Evolutionary conservation across 2,888 invertebrate genomes (phyloP).

Genomic region (Cryptocephalus primarius): DNA sequence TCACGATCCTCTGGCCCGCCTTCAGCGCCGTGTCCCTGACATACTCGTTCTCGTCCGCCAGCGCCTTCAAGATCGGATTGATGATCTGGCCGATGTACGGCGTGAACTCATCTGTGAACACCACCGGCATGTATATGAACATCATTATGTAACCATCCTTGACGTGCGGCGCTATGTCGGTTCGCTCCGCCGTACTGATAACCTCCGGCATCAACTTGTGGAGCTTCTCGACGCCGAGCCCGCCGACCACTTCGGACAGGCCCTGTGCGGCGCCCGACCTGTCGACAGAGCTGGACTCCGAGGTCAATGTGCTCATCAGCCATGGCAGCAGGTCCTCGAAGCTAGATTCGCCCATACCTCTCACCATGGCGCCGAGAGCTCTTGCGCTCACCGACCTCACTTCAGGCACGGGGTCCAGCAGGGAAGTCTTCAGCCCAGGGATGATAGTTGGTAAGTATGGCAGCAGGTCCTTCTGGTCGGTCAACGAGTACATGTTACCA

Average conservation of each 20-base stretch:
- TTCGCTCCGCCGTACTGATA: constrained; percentile 84
- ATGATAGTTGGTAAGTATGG: constrained; percentile 95
- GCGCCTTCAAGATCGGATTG: constrained; percentile 90
- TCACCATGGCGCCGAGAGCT: constrained; percentile 95
- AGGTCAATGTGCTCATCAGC: constrained; percentile 96
- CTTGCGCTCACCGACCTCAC: constrained; percentile 91
- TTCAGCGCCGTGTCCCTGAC: constrained; percentile 94
- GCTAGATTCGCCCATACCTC: constrained; percentile 92
- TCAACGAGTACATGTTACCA: constrained; percentile 98
- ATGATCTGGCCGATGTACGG: constrained; percentile 87
- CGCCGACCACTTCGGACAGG: constrained; percentile 94
- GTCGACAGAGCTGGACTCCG: constrained; percentile 91
- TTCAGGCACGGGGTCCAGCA: constrained; percentile 97
- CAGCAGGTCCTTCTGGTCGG: constrained; percentile 95
- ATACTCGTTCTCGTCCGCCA: constrained; percentile 98
- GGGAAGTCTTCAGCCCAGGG: constrained; percentile 89
- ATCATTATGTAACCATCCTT: constrained; percentile 99
- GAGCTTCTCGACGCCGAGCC: constrained; percentile 88
- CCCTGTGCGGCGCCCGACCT: constrained; percentile 84
- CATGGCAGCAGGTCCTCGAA: constrained; percentile 95
- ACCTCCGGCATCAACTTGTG: constrained; percentile 97
- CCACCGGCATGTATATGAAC: constrained; percentile 98
- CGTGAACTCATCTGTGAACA: constrained; percentile 90
- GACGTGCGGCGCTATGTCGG: constrained; percentile 91
- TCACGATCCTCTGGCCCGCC: constrained; percentile 95